A percentile compares a stretch with the other conserved stretches of the same genome.
phyloP scores from a whole-genome alignment of 2,888 invertebrate genomes.

The Lithophane ornitopus region DNA sequence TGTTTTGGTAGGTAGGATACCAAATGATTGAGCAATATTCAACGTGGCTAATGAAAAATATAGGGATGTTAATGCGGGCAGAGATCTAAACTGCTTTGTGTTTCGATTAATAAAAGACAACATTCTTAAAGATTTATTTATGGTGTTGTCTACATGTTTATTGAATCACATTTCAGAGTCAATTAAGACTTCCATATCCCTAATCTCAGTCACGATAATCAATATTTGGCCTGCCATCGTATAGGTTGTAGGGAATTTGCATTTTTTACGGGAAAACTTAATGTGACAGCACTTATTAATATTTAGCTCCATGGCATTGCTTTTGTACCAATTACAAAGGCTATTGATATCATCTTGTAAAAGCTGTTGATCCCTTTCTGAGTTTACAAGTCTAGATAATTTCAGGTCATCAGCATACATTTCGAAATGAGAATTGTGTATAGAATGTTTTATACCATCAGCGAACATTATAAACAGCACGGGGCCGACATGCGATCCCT shows the following conservation, averaged over 20 bases:
- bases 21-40: too few species aligned
- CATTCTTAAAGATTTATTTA: not conserved
- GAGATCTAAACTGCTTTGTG: not conserved
- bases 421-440: too few species aligned
- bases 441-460: too few species aligned
- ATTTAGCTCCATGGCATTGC: too few species aligned
- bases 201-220: not conserved
- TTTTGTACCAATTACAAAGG: not conserved
- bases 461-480: not conserved
- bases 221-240: too few species aligned
- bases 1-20: too few species aligned
- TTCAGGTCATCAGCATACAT: not conserved
- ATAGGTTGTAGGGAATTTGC: not conserved
- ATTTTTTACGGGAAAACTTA: not conserved
- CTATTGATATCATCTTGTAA: not conserved
- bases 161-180: not conserved
- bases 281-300: not conserved
- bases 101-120: not conserved
- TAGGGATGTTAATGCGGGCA: too few species aligned
- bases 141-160: too few species aligned
- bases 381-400: not conserved
- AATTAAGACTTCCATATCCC: not conserved
- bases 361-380: not conserved
- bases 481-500: too few species aligned
- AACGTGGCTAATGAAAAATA: too few species aligned